Evolutionary conservation across 2,888 invertebrate species (phyloP), one percentile per base, ranked within the genome.

Genomic region (Dysmachus trigonus): DNA sequence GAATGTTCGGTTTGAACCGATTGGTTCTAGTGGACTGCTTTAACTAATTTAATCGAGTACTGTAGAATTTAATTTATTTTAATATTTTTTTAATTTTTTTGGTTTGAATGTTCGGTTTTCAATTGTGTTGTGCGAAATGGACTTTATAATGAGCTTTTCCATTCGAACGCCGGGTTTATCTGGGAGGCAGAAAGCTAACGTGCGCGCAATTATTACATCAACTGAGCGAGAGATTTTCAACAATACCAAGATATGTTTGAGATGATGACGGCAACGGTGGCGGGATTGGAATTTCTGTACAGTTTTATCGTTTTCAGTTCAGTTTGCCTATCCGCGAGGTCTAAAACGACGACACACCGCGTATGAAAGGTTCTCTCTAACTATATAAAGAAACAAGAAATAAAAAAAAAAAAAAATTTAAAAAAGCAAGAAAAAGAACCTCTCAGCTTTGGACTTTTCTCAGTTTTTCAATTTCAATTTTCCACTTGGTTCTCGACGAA

Each of bases 261-360:
- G 82, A 82, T 82, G 82, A 82, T 82, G 82, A 82, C 82, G 82
- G 71, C 71, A 71, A 71, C 71, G 27, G 82, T 35, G 35, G 82
- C 53, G 35, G 82, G 82, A 82, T 82, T 71, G 82, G 82, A 82
- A 82, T 82, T 22, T 82, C 82, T 82, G 53, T 22, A 82, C 62
- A 82, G 82, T 82, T 82, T 62, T 71, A 62, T 33, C 71, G 35
- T 82, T 82, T 82, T 82, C 82, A 82, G 82, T 82, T 82, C 62
- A 71, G 82, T 82, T 82, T 82, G 82, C 33, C 82, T 62, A 82
- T 35, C 53, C 71, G 82, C 71, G 82, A 62, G 27, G 82, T 82
- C 22, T 53, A 62, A 82, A 82, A 82, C 82, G 82, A 33, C 31
- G 51, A 81, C 53, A 51, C 53, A 27, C 22, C 33, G 31, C 30